Evolutionary conservation across 2,888 invertebrate species (phyloP), one percentile per base, ranked within the genome.

Genomic region (Baccha elongata): DNA sequence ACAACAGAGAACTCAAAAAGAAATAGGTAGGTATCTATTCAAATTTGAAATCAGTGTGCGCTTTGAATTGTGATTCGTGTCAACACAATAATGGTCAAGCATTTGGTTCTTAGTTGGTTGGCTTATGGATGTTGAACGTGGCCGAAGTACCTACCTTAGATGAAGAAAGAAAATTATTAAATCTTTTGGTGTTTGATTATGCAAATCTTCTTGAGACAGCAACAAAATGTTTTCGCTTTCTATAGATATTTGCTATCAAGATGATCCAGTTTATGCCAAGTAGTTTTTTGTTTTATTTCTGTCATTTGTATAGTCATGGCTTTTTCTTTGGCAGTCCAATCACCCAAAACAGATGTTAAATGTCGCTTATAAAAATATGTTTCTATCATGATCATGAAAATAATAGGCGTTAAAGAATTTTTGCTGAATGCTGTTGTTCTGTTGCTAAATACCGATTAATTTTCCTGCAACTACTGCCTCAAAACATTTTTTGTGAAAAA

Each of bases 101-200:
- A 55, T 52, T 67, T 44, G 21, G 52, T 21, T 53, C 19, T n/a
- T 17, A n/a, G 26, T 26, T 17, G 58, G 72, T 67, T 42, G 29
- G 23, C 21, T 58, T 55, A 62, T 46, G 40, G n/a, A 37, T 48
- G 46, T 68, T 46, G 32, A 55, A 74, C 58, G 60, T 68, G 68
- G 76, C 62, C 40, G 32, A 62, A 17, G 1, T 1, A n/a, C n/a
- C n/a, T n/a, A n/a, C n/a, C n/a, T n/a, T n/a, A n/a, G n/a, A 26
- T 23, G 15, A 42, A 26, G 50, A 46, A 35, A 52, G 46, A 60
- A 55, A 19, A 35, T 11, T 4, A 15, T 52, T 32, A 29, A 32
- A 19, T 19, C 2, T 3, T 53, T 32, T 29, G 5, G 13, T 8
- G n/a, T 29, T 29, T 0, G n/a, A 29, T 50, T 17, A 50, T 50